Evolutionary conservation across 2,888 invertebrate genomes (phyloP), one percentile per base, ranked within the genome.

Genomic region (Chrysolina americana): DNA sequence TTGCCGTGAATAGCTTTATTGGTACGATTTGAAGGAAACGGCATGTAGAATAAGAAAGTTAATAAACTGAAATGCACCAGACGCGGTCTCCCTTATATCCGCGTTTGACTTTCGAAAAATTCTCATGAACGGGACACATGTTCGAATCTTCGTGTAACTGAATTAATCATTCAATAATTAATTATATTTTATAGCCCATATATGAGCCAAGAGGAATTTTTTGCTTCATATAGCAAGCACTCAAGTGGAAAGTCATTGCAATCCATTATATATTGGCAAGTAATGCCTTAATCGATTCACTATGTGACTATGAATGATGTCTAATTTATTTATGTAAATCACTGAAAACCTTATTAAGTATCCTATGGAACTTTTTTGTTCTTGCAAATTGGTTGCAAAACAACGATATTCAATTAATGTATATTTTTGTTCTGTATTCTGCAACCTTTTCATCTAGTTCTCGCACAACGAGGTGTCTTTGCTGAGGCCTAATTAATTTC

Each of bases 321-420:
- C 53, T 53, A 53, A 53, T 53, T 53, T 53, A 53, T 53, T 53
- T 53, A 53, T 53, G 53, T 53, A 48, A 48, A 48, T 48, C 48
- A 17, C 17, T 17, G 17, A 17, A 48, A 48, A 48, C 17, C 48
- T 48, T 17, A 48, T 48, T 48, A 48, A 48, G 17, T 48, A 53
- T 53, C 5, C 53, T 10, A 53, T 53, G 19, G 11, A 53, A 13
- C 53, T 19, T 21, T 19, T 53, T 53, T 53, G 13, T 53, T 19
- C 21, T 11, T 2, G 13, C 19, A 53, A 53, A 53, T 21, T 21
- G 53, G 21, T 21, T 53, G 19, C 53, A 21, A 21, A 13, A 13
- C 21, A 53, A 21, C 53, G 53, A 53, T 53, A 53, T 53, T 53
- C 53, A 53, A 53, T 53, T 13, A 53, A 11, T 21, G 21, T 53